Base-by-base conservation (phyloP, 23 tunicate species). In the Diplosoma virens region DNA sequence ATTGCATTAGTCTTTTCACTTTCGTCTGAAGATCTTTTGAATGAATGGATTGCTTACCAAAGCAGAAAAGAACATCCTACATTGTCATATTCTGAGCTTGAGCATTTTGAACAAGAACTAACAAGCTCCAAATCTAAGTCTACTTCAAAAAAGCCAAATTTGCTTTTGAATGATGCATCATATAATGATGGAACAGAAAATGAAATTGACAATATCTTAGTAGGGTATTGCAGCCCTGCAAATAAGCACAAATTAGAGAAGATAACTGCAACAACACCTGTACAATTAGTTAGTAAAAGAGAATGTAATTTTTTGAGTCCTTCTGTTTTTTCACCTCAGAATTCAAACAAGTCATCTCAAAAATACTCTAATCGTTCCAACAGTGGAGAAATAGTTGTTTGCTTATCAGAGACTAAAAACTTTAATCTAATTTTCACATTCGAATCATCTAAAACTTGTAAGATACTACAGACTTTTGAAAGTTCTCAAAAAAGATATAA, bases 1-100 rank as follows among this genome's bases (percentile, higher is more conserved):
- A 86, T 86, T 41, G 75, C 85, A n/a, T 14, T n/a, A 11, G 35
- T 88, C 56, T 88, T 88, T 53, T 17, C 37, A 1, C 27, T 76
- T 30, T 81, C 66, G 47, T 84, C 95, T 0, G 87, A 82, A 33
- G 47, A 66, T 1, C 14, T 88, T 18, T 84, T 82, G 0, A 71
- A 88, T 58, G 95, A 88, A 70, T 88, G 95, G 95, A 55, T 88
- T 41, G 95, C 95, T 45, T 88, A 67, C 41, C 87, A 82, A 41
- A 88, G 95, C 52, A 82, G 84, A 48, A 79, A 87, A 53, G 66
- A 72, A 2, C 78, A 81, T 1, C 33, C 33, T 3, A 11, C 60
- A 20, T 27, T 72, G 7, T 61, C 82, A 34, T 47, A 47, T 59
- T 17, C 50, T 5, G 71, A 61, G 37, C 34, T 78, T 33, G 59